Evolutionary conservation across 2,888 invertebrate genomes (phyloP).

Genomic region (Scaptomyza reducta): DNA sequence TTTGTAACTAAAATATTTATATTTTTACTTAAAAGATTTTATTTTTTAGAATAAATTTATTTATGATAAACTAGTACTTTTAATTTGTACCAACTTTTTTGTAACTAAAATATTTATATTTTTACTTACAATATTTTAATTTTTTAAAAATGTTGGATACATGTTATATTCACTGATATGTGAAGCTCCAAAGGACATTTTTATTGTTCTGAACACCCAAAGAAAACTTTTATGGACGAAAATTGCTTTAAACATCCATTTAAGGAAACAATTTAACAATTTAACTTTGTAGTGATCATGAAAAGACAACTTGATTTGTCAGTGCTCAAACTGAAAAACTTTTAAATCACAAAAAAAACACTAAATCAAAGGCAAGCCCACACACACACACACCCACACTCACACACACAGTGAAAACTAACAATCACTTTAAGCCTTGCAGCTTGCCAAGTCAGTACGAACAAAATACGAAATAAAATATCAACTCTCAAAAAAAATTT

Average conservation of each 20-base stretch:
- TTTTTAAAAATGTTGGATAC: no score
- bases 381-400: background rate
- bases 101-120: no score
- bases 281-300: conserved; percentile 38
- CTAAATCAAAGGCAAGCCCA: conserved; percentile 43
- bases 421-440: conserved; percentile 53
- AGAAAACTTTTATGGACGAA: background rate
- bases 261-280: background rate
- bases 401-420: conserved; percentile 27
- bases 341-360: conserved; percentile 58
- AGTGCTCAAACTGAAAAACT: conserved; percentile 22
- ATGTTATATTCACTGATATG: no score
- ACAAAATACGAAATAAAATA: conserved; percentile 42
- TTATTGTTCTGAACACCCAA: no score
- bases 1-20: no score
- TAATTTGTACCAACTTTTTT: no score
- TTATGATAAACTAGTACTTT: no score
- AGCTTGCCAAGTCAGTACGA: conserved; percentile 42
- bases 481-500: conserved; percentile 27
- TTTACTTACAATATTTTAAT: no score
- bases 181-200: no score
- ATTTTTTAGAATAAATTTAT: no score
- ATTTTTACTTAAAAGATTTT: no score
- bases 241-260: background rate
- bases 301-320: conserved; percentile 51